Evolutionary conservation across 2,888 invertebrate genomes (phyloP), one percentile per base, ranked within the genome.

Genomic region (Bombylius major): DNA sequence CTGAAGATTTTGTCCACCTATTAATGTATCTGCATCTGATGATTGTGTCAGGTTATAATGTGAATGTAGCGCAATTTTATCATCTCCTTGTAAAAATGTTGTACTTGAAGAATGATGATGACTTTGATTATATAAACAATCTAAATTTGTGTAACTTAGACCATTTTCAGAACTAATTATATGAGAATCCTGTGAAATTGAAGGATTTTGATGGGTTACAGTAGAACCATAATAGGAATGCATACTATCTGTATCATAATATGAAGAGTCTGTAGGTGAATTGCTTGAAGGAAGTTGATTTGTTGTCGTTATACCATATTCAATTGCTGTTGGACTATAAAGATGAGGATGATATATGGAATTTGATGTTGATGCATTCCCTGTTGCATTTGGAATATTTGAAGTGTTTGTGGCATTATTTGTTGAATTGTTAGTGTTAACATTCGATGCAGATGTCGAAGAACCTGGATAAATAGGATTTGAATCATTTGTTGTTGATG

Each of bases 141-240:
- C 92, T 65, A 93, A 75, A 70, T 92, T 92, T 1, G 92, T 92
- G 71, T 93, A 93, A 71, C 91, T 90, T 58, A 93, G 77, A 1
- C 92, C 92, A 47, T 89, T 85, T 67, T 89, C 89, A 1, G 89
- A 86, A 67, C 86, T 89, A 63, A 91, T 89, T 50, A 90, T 89
- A 13, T 83, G 80, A 5, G 82, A 75, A 62, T 73, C 70, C 34
- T 61, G 62, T 6, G 8, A 7, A 44, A 50, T 51, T 23, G 50
- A 46, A 32, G 55, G n/a, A 31, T 39, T 13, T 44, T 55, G 55
- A 12, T 45, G 50, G 5, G 36, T 34, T 14, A 36, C 45, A 14
- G 55, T 46, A 4, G 50, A 47, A 39, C 50, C 39, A 58, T 72
- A 73, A 54, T 71, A 73, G 4, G 72, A 69, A 56, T 71, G 71